These are phyloP conservation scores for Chymomyza caudatula DNA, from an alignment of 2,888 invertebrate genomes.

Conservation along the genomic window DNA sequence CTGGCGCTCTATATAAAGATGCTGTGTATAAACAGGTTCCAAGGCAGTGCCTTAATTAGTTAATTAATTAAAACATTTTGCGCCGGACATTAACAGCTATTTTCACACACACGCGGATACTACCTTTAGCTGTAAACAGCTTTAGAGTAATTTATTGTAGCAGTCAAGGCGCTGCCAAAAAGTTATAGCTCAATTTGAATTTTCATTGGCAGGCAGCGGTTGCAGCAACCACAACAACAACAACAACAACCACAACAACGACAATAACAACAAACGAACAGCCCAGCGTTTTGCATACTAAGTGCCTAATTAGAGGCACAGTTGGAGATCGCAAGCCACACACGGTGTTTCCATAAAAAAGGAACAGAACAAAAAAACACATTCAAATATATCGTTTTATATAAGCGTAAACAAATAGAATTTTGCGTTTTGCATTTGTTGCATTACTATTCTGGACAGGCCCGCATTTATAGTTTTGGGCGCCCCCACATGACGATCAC, in stretches of 20 bases:
- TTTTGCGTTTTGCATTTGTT: conserved; percentile 51
- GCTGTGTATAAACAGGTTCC: conserved; percentile 33
- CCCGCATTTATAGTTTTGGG: no score
- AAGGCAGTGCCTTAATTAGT: conserved; percentile 37
- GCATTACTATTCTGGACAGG: conserved; percentile 45
- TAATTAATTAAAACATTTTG: conserved; percentile 45
- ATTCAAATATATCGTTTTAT: background rate
- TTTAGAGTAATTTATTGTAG: conserved; percentile 31
- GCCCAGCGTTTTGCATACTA: conserved; percentile 57
- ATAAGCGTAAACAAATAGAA: conserved; percentile 41
- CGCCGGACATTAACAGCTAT: background rate
- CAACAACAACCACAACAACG: conserved; percentile 16
- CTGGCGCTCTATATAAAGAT: conserved; percentile 47
- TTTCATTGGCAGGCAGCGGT: background rate
- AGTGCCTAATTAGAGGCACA: conserved; percentile 58
- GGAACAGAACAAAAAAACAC: no score
- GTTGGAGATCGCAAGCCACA: conserved; percentile 45
- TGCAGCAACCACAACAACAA: conserved; percentile 18
- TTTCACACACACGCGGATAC: no score
- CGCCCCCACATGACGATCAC: no score
- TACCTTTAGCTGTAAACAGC: background rate
- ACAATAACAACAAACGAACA: conserved; percentile 29
- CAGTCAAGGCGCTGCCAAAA: conserved; percentile 16
- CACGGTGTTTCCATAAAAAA: conserved; percentile 55
- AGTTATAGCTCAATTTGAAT: conserved; percentile 41